A percentile compares a stretch with the other conserved stretches of the same genome.
Conservation (phyloP, 2,113 vertebrate species). For the Hippolais icterina region DNA sequence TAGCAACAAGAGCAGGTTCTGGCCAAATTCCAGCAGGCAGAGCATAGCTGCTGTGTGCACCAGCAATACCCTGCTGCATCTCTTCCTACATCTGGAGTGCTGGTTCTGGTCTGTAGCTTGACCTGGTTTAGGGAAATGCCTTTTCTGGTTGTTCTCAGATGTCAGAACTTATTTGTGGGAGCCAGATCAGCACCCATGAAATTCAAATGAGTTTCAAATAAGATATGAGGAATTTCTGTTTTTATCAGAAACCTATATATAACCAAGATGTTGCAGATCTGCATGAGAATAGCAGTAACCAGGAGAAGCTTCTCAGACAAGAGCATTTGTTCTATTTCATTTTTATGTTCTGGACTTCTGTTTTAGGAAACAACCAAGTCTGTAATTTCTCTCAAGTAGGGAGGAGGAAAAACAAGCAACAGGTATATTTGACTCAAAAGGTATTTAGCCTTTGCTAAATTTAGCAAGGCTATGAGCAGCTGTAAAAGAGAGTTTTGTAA, state of each 20-base stretch:
- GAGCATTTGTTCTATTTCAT: neutral
- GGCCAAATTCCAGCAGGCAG: fast-evolving
- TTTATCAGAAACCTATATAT: neutral
- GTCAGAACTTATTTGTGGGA: neutral
- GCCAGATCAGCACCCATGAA: neutral
- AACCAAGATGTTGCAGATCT: neutral
- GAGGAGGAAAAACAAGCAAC: neutral
- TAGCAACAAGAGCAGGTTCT: neutral
- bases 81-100: neutral
- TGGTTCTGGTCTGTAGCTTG: neutral
- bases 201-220: neutral
- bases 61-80: neutral
- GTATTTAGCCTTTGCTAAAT: neutral
- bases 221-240: neutral
- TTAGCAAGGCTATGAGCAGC: neutral
- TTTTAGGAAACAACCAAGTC: neutral
- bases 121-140: neutral
- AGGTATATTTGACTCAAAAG: neutral
- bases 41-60: fast-evolving
- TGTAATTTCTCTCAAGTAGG: neutral
- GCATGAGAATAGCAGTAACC: neutral
- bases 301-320: neutral
- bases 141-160: neutral
- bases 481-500: neutral
- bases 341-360: neutral